Base-by-base conservation (phyloP, 2,888 invertebrate species). In the Diarsia brunnea region DNA sequence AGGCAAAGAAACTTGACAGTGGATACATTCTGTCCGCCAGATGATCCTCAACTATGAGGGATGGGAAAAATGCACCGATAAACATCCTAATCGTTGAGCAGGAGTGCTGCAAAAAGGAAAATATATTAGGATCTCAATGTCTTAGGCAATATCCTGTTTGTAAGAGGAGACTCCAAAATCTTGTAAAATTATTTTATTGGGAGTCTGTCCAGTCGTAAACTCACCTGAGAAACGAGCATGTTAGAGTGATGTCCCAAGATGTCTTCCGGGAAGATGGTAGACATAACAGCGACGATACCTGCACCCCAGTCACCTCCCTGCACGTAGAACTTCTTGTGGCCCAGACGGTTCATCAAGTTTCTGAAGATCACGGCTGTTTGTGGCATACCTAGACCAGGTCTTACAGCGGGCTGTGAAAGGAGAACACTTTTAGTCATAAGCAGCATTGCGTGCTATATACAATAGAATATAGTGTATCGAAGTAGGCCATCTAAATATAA, bases 261-360 rank as follows among this genome's bases (percentile, higher is more conserved):
- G 60, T 97, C 96, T 8, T 93, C 92, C 71, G 92, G 94, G 88
- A 88, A 95, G 19, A 94, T 51, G 0, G 93, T 94, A 0, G 98
- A 97, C 92, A 99, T 95, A n/a, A 95, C 89, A 0, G 97, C 92
- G 0, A 97, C 97, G 61, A 98, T 97, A 0, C 97, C 11, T 0
- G 98, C 94, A 0, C 99, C 99, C 98, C 98, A 98, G 91, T 99
- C 99, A 0, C 98, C 98, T 0, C 94, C 95, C 70, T 98, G 98
- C 0, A 97, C 93, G 92, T 97, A 98, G 92, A 96, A 98, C 90
- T 97, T 95, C 68, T 97, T 91, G 90, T 97, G 97, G 0, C 98
- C 98, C 0, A 98, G 94, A n/a, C 98, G 93, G 55, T 96, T 92
- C 98, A 98, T 98, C 68, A 98, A 94, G 89, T 97, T 97, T 71